Evolutionary conservation across 2,797 vertebrate genomes (phyloP).

Genomic region (Poecile montanus): DNA sequence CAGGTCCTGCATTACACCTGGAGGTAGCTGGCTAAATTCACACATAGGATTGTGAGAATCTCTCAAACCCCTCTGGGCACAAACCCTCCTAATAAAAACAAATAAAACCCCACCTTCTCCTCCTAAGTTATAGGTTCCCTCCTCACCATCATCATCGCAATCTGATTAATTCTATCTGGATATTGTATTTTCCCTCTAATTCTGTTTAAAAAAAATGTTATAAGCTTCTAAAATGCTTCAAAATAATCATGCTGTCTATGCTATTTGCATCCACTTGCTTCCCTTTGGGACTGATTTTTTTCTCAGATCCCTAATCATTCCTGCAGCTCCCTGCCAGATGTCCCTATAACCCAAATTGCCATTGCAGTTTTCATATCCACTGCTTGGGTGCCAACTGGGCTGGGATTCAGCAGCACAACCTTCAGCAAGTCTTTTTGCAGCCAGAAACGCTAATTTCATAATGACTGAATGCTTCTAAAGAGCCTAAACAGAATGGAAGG

Average conservation of each 20-base stretch:
- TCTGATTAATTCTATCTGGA: not conserved
- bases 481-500: conserved; percentile 61
- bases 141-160: not conserved
- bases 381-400: conserved; percentile 56
- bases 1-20: not conserved
- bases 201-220: not conserved
- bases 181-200: not conserved
- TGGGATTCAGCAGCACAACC: conserved; percentile 58
- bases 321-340: not conserved
- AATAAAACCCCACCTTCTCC: not conserved
- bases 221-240: not conserved
- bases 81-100: not conserved
- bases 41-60: fast-evolving
- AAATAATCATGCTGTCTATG: not conserved
- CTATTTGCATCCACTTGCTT: not conserved
- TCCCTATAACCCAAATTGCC: not conserved
- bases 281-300: not conserved
- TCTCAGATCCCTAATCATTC: not conserved
- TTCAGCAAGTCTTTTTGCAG: conserved; percentile 67
- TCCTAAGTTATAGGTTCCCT: not conserved
- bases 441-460: conserved; percentile 65
- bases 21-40: not conserved
- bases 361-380: not conserved
- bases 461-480: conserved; percentile 53
- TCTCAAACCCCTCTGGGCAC: not conserved